phyloP scores from a whole-genome alignment of 2,113 vertebrate genomes.

The Ifrita kowaldi region DNA sequence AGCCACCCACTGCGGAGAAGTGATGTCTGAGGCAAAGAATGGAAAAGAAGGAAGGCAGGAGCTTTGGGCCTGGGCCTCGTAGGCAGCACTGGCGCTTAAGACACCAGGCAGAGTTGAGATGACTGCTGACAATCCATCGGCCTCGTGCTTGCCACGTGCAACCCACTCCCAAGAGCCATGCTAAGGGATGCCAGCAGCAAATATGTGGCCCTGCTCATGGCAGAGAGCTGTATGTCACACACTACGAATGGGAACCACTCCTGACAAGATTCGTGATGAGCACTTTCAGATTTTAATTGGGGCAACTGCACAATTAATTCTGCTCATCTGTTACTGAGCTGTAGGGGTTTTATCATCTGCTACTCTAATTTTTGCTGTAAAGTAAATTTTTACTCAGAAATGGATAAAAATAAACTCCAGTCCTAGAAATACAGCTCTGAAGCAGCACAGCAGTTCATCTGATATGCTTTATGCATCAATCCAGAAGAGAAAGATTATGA shows the following conservation, averaged over 20 bases:
- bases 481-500: neutral
- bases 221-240: neutral
- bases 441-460: neutral
- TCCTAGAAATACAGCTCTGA: neutral
- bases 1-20: neutral
- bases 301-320: neutral
- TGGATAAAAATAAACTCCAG: neutral
- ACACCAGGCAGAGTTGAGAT: neutral
- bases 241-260: neutral
- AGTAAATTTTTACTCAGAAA: neutral
- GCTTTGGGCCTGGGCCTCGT: neutral
- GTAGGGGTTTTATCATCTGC: constrained; percentile 14
- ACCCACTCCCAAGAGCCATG: neutral
- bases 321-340: neutral
- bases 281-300: neutral
- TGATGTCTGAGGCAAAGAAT: neutral
- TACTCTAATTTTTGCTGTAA: neutral
- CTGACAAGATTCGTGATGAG: neutral
- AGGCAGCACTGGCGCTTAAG: neutral
- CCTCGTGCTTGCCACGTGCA: neutral
- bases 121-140: neutral
- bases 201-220: neutral
- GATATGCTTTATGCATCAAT: neutral
- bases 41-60: neutral
- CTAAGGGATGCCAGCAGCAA: neutral